Conservation (phyloP, 2,113 vertebrate species). For the Poeciliopsis retropinna region DNA sequence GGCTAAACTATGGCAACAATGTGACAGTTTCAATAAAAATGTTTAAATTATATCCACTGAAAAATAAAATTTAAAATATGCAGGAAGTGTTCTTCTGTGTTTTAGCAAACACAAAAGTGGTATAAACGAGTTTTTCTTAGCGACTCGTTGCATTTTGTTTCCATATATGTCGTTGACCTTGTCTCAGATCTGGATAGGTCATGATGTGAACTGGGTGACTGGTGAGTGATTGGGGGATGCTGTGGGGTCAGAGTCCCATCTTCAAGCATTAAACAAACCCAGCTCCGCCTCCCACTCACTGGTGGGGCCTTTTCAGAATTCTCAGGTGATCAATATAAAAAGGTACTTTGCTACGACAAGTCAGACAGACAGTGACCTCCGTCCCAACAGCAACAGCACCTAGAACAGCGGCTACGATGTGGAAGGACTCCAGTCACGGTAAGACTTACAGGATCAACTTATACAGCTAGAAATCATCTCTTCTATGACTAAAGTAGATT, state of each 20-base stretch:
- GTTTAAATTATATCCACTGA: neutral
- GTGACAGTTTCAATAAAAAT: no score
- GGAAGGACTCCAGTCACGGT: constrained; percentile 75
- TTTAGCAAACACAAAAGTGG: constrained; percentile 26
- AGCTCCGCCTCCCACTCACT: constrained; percentile 10
- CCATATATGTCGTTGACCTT: constrained; percentile 44
- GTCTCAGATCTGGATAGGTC: constrained; percentile 44
- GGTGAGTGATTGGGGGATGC: neutral
- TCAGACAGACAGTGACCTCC: constrained; percentile 26
- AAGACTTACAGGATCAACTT: constrained; percentile 33
- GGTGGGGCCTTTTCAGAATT: constrained; percentile 32
- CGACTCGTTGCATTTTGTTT: neutral
- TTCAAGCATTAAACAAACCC: constrained; percentile 13
- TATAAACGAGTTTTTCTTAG: constrained; percentile 35
- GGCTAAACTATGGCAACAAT: no score
- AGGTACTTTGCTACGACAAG: constrained; percentile 28
- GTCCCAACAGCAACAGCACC: neutral
- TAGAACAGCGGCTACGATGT: constrained; percentile 70
- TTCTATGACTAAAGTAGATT: no score
- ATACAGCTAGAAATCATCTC: no score
- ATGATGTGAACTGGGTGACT: constrained; percentile 11
- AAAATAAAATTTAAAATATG: neutral
- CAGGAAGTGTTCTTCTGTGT: neutral
- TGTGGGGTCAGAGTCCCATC: constrained; percentile 12
- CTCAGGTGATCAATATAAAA: constrained; percentile 71